Evolutionary conservation across 2,113 vertebrate species (phyloP), one percentile per base, ranked within the genome.

Genomic region (Montifringilla adamsi): DNA sequence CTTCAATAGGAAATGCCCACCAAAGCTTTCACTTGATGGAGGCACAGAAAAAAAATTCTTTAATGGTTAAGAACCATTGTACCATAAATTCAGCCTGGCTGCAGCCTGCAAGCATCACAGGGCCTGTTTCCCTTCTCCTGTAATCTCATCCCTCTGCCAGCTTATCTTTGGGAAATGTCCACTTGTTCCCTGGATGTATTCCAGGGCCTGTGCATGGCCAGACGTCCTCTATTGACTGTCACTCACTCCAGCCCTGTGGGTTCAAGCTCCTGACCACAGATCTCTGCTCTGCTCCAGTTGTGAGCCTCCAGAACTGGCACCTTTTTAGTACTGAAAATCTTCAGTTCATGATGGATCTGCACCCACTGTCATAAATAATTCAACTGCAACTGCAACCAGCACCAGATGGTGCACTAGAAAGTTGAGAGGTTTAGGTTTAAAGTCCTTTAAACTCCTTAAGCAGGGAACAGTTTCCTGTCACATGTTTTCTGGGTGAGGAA

Each of bases 121-220:
- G 59, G 28, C 41, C 76, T 6, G 3, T 66, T 69, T 58, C 59
- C 55, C 76, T 44, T 41, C 62, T 79, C 55, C 56, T 76, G 75
- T 35, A 76, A 87, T 28, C 82, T 80, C 88, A 83, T 7, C 46
- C 66, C 50, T 90, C 83, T 74, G 72, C 76, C 88, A 84, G 39
- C 35, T 95, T 90, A 90, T 93, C 86, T 96, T 81, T 84, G 96
- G 94, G 96, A 97, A 96, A 90, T 24, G 88, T 80, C 92, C 95
- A 93, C 90, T 96, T 94, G 90, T 82, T 86, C 90, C 68, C 30
- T 88, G 95, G 90, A 53, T 35, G 4, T 11, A 11, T 58, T 94
- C 94, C 96, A 96, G 75, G 46, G 39, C 0, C 13, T 39, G 72
- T 67, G 43, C 11, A 0, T 21, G 86, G 72, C 85, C 83, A 96